Evolutionary conservation across 2,888 invertebrate species (phyloP).

Genomic region (Nymphalis polychloros): DNA sequence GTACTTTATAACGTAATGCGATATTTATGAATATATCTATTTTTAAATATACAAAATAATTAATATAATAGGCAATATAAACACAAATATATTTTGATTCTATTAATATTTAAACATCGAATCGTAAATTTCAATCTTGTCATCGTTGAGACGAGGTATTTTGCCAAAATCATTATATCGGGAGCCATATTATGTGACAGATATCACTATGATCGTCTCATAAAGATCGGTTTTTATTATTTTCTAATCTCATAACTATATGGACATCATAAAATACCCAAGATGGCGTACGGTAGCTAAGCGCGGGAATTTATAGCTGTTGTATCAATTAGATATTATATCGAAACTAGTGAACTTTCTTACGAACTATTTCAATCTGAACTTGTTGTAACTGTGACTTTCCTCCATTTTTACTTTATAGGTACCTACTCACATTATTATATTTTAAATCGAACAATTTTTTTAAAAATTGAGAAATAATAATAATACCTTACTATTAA

Average conservation of each 20-base stretch:
- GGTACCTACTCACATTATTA: neutral
- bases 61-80: constrained; percentile 10
- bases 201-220: constrained; percentile 35
- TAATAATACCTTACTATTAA: no score
- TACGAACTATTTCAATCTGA: constrained; percentile 33
- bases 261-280: constrained; percentile 35
- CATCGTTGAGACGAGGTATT: constrained; percentile 39
- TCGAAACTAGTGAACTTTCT: constrained; percentile 36
- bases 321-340: constrained; percentile 53
- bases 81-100: constrained; percentile 20
- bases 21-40: neutral
- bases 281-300: constrained; percentile 40
- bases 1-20: constrained; percentile 17
- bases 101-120: constrained; percentile 28
- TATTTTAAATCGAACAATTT: neutral
- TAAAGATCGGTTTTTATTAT: constrained; percentile 46
- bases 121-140: constrained; percentile 40
- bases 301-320: constrained; percentile 44
- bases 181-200: constrained; percentile 38
- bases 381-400: constrained; percentile 16
- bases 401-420: neutral
- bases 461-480: no score
- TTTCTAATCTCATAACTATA: constrained; percentile 58
- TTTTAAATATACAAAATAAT: neutral
- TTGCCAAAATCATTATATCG: constrained; percentile 29